Conservation (phyloP, 2,888 invertebrate genomes). For the Dusona sp. region DNA sequence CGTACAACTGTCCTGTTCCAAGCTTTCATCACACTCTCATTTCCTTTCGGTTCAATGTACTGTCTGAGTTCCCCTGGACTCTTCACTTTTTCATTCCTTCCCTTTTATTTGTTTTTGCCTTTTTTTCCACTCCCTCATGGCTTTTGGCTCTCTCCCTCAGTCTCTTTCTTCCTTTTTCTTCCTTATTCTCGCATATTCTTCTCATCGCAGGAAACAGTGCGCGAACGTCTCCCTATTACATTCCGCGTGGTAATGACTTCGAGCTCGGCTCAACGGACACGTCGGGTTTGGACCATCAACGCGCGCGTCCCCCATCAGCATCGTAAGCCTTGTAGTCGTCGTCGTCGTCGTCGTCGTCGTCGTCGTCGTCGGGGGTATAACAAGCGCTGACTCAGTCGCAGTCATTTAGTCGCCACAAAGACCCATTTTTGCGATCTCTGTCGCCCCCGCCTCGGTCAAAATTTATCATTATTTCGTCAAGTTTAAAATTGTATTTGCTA, state of each 20-base stretch:
- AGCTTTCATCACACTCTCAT: slow-evolving; percentile 43
- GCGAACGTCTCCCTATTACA: slow-evolving; percentile 65
- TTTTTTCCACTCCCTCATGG: slow-evolving; percentile 3
- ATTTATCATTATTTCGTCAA: background rate
- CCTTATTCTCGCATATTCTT: slow-evolving; percentile 13
- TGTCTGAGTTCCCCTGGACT: slow-evolving; percentile 40
- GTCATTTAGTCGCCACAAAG: background rate
- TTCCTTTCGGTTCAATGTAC: slow-evolving; percentile 51
- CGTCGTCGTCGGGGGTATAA: slow-evolving; percentile 20
- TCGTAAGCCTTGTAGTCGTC: slow-evolving; percentile 7
- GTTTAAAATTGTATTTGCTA: background rate
- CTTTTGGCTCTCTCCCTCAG: slow-evolving; percentile 12
- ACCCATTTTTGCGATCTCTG: background rate
- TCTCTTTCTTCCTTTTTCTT: slow-evolving; percentile 6
- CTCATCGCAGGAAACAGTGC: slow-evolving; percentile 59
- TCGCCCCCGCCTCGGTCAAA: background rate
- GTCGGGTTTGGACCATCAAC: slow-evolving; percentile 27
- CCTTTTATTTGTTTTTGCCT: background rate
- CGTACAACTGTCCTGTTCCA: slow-evolving; percentile 17
- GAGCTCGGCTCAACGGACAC: slow-evolving; percentile 59
- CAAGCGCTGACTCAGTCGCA: slow-evolving; percentile 3
- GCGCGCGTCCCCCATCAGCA: background rate
- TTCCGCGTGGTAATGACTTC: slow-evolving; percentile 68
- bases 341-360: slow-evolving; percentile 21
- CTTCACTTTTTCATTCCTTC: slow-evolving; percentile 16